Percentiles rank a stretch among this genome's conserved stretches.
These are phyloP conservation scores for Nephrotoma guestfalica DNA, from an alignment of 2,888 invertebrate genomes.

Conservation along the genomic window DNA sequence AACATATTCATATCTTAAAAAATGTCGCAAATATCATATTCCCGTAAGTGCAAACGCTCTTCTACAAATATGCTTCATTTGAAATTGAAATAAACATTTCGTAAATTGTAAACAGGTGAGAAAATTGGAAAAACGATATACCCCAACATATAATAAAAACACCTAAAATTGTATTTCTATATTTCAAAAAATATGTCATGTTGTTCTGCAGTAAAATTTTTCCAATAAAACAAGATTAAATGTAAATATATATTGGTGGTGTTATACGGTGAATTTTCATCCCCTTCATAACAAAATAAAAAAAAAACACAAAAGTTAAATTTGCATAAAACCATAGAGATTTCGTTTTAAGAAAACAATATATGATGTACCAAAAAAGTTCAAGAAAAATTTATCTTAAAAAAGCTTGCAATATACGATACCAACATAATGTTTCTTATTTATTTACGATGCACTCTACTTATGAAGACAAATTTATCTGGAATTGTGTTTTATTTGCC, in stretches of 20 bases:
- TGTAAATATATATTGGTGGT: background rate
- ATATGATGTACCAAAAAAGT: background rate
- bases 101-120: background rate
- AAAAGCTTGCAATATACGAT: background rate
- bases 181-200: background rate
- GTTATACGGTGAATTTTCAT: background rate
- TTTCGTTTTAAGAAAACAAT: background rate
- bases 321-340: background rate
- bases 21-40: background rate
- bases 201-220: too few species aligned
- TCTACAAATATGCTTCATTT: background rate
- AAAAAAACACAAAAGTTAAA: background rate
- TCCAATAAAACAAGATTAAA: too few species aligned
- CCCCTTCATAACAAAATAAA: background rate
- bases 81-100: background rate
- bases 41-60: background rate
- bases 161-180: background rate
- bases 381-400: background rate
- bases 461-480: too few species aligned
- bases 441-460: background rate
- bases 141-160: background rate
- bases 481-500: too few species aligned
- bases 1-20: background rate
- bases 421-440: background rate
- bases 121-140: background rate